These are phyloP conservation scores for Pelvicachromis taeniatus DNA, from an alignment of 2,113 vertebrate species.

Conservation along the genomic window DNA sequence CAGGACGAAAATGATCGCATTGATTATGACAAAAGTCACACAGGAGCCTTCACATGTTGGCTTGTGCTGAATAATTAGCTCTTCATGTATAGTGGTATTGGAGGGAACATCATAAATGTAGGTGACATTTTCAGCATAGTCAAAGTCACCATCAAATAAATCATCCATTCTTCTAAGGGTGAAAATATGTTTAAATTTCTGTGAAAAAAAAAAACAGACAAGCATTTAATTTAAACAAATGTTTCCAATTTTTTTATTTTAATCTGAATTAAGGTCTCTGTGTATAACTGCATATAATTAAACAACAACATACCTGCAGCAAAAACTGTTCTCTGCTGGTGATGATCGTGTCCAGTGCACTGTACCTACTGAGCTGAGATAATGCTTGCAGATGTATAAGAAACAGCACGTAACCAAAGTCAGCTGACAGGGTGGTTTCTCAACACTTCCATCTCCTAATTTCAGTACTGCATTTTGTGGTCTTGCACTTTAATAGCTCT, in stretches of 20 bases:
- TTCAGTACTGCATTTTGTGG: slow-evolving; percentile 62
- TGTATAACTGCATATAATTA: neutral
- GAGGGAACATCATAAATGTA: neutral
- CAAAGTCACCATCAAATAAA: neutral
- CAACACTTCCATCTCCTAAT: slow-evolving; percentile 35
- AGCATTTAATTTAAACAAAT: neutral
- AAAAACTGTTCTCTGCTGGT: neutral
- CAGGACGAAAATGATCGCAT: slow-evolving; percentile 78
- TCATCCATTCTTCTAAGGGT: slow-evolving; percentile 28
- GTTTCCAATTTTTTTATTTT: neutral
- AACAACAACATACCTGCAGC: neutral
- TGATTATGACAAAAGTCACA: slow-evolving; percentile 65
- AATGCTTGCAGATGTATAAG: neutral
- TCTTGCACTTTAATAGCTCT: neutral
- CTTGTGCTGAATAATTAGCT: neutral
- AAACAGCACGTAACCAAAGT: neutral
- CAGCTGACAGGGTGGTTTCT: slow-evolving; percentile 50
- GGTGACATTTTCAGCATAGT: rapidly evolving
- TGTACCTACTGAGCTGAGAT: neutral
- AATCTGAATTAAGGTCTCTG: neutral
- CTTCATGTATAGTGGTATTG: rapidly evolving
- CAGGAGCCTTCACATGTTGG: slow-evolving; percentile 34
- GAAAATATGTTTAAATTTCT: neutral
- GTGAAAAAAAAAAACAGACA: neutral
- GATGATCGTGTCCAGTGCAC: neutral